Conservation (phyloP, 1,140 invertebrate genomes). For the Manduca sexta region DNA sequence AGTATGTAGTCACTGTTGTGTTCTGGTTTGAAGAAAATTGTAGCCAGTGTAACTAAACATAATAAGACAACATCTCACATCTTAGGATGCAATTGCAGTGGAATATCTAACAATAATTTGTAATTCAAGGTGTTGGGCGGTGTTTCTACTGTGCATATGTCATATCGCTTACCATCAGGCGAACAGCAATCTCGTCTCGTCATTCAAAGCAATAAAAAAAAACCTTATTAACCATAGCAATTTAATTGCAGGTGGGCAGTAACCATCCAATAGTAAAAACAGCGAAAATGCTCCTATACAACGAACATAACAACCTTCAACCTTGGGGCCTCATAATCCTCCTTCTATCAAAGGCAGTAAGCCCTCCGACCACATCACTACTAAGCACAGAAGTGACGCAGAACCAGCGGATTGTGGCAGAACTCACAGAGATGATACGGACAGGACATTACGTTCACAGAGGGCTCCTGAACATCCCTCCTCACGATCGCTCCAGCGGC, state of each 20-base stretch:
- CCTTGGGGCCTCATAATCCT: conserved; percentile 90
- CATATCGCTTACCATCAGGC: no score
- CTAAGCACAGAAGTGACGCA: conserved; percentile 41
- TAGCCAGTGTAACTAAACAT: no score
- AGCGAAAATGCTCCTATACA: conserved; percentile 86
- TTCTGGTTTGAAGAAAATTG: no score
- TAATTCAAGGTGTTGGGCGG: no score
- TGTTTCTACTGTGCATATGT: no score
- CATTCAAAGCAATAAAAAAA: no score
- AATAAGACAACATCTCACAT: no score
- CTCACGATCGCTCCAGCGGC: conserved; percentile 73
- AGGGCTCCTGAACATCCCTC: conserved; percentile 83
- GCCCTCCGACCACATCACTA: conserved; percentile 40
- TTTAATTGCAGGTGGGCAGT: conserved; percentile 78
- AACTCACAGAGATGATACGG: conserved; percentile 96
- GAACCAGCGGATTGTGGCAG: conserved; percentile 88
- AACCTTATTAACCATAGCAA: neutral
- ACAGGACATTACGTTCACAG: conserved; percentile 94
- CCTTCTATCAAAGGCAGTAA: conserved; percentile 87
- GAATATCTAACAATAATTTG: no score
- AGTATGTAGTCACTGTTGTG: no score
- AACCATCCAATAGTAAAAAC: conserved; percentile 94
- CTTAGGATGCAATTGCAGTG: no score
- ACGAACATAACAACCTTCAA: conserved; percentile 89
- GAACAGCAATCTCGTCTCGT: no score